Evolutionary conservation across 2,888 invertebrate species (phyloP).

Genomic region (Chirona hameri): DNA sequence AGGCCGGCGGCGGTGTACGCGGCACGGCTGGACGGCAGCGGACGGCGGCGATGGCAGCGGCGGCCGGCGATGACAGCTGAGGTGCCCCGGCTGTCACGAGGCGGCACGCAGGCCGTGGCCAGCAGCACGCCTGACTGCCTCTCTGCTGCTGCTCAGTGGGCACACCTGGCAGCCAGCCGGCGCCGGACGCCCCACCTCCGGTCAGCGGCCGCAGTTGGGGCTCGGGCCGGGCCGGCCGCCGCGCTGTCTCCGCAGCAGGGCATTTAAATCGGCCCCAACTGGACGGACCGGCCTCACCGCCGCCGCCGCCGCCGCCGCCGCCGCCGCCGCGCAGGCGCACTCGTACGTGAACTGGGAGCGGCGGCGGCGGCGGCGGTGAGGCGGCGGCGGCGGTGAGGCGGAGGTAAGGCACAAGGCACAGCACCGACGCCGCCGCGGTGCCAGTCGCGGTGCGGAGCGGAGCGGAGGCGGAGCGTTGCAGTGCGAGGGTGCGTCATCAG

Average conservation of each 20-base stretch:
- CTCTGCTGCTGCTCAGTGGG: background rate
- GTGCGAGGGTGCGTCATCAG: no score
- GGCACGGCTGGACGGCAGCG: no score
- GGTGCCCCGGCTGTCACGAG: no score
- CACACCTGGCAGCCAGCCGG: background rate
- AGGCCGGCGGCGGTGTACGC: no score
- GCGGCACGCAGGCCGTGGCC: no score
- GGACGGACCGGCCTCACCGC: background rate
- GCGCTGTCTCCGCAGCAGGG: background rate
- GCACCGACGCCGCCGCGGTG: background rate
- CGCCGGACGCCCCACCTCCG: background rate
- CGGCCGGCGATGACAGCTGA: no score
- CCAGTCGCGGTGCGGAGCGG: background rate
- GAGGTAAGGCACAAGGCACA: background rate
- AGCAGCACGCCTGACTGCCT: no score
- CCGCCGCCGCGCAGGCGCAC: slow-evolving; percentile 14
- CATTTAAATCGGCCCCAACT: background rate
- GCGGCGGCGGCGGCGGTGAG: background rate
- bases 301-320: background rate
- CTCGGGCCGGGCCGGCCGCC: background rate
- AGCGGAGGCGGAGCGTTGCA: background rate
- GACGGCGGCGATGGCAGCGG: no score
- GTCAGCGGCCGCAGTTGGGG: background rate
- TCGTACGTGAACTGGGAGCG: slow-evolving; percentile 9
- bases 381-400: background rate